These are phyloP conservation scores for Caenorhabditis sp. DNA, from an alignment of 2,888 invertebrate genomes.

Conservation along the genomic window DNA sequence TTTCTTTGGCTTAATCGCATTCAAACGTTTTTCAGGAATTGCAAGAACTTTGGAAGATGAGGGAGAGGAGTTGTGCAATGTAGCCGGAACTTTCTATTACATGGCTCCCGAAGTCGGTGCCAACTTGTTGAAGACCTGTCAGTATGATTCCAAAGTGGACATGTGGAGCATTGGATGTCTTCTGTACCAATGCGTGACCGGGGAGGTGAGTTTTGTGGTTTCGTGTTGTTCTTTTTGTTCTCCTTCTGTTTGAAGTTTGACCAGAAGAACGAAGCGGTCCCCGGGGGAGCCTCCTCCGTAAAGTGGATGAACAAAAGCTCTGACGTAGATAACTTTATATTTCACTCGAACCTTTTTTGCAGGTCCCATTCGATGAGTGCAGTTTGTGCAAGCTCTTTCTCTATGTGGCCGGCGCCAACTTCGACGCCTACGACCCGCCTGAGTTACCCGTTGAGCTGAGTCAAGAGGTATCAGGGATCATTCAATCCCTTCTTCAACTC, in stretches of 20 bases:
- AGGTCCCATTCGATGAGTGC: constrained; percentile 82
- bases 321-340: constrained; percentile 58
- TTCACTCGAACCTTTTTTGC: constrained; percentile 50
- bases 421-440: constrained; percentile 81
- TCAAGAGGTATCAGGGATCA: constrained; percentile 68
- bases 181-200: constrained; percentile 81
- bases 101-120: constrained; percentile 83
- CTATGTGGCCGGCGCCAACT: constrained; percentile 80
- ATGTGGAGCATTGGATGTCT: constrained; percentile 83
- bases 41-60: constrained; percentile 77
- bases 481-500: constrained; percentile 78
- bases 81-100: constrained; percentile 81
- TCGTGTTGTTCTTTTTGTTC: not conserved
- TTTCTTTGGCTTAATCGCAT: not conserved
- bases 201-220: constrained; percentile 71
- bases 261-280: constrained; percentile 2
- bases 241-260: not conserved
- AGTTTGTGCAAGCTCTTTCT: constrained; percentile 81
- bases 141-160: constrained; percentile 80
- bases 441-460: constrained; percentile 75
- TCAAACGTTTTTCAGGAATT: constrained; percentile 72
- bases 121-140: constrained; percentile 77
- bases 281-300: not conserved
- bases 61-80: constrained; percentile 78
- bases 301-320: constrained; percentile 26